A percentile compares a stretch with the other conserved stretches of the same genome.
Evolutionary conservation across 1,140 invertebrate genomes (phyloP).

Genomic region (Nixonia krombeini): DNA sequence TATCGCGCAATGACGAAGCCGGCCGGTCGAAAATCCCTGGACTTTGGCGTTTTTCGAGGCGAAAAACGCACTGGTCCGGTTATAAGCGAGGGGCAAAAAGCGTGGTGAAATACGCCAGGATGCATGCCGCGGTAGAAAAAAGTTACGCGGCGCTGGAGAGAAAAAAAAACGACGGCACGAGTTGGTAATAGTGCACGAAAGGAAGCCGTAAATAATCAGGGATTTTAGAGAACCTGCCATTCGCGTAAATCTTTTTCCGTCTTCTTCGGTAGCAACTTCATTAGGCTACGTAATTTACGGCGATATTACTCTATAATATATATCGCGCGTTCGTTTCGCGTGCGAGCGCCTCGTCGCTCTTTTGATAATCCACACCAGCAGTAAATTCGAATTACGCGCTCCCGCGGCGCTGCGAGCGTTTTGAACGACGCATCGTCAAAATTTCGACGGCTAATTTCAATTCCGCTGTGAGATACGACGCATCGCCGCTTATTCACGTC

Average conservation of each 20-base stretch:
- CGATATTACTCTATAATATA: constrained; percentile 4
- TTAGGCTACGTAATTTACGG: constrained; percentile 62
- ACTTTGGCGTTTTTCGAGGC: neutral
- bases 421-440: too few relatives aligned
- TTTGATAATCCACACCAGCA: constrained; percentile 1
- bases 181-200: constrained; percentile 9
- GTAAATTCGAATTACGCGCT: constrained; percentile 1
- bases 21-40: too few relatives aligned
- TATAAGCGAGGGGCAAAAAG: constrained; percentile 2
- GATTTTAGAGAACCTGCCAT: constrained; percentile 38
- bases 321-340: neutral
- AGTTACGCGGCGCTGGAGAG: neutral
- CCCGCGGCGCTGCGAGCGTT: too few relatives aligned
- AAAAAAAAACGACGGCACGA: neutral
- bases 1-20: neutral
- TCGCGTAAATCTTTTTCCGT: constrained; percentile 48
- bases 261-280: constrained; percentile 59
- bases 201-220: constrained; percentile 56
- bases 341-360: too few relatives aligned
- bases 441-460: too few relatives aligned
- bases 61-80: too few relatives aligned
- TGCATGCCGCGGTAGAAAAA: constrained; percentile 1
- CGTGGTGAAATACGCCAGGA: neutral
- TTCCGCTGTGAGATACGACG: too few relatives aligned
- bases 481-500: too few relatives aligned